A percentile compares a stretch with the other conserved stretches of the same genome.
Conservation (phyloP, 2,113 vertebrate genomes). For the Callaeas wilsoni region DNA sequence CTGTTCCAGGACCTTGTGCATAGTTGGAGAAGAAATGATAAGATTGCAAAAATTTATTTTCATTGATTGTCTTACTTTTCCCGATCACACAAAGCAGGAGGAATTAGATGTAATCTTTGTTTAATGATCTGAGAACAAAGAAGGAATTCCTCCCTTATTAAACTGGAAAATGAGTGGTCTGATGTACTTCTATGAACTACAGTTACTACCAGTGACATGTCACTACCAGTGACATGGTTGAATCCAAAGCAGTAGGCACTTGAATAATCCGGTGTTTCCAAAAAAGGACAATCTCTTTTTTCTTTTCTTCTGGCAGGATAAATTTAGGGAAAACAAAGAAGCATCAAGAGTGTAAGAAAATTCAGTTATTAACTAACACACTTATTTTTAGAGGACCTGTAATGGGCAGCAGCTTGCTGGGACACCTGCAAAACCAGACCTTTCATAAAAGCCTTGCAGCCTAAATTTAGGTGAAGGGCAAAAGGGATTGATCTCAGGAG, state of each 20-base stretch:
- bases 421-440: background rate
- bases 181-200: accelerated
- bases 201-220: no score
- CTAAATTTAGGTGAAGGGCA: background rate
- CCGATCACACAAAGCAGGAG: accelerated
- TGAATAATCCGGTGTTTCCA: background rate
- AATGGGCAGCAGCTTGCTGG: background rate
- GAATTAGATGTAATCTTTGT: background rate
- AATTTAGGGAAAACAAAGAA: background rate
- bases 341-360: background rate
- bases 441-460: background rate
- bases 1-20: background rate
- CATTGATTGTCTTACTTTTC: background rate
- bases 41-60: background rate
- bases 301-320: background rate
- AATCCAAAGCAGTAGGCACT: background rate
- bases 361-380: background rate
- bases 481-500: background rate
- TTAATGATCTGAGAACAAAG: background rate
- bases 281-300: background rate
- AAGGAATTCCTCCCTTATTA: background rate
- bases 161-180: background rate
- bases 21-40: background rate
- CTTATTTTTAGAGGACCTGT: background rate
- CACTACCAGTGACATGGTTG: background rate